A percentile compares a stretch with the other conserved stretches of the same genome.
These are phyloP conservation scores for Neodiprion virginianus DNA, from an alignment of 1,140 invertebrate genomes.

Conservation along the genomic window DNA sequence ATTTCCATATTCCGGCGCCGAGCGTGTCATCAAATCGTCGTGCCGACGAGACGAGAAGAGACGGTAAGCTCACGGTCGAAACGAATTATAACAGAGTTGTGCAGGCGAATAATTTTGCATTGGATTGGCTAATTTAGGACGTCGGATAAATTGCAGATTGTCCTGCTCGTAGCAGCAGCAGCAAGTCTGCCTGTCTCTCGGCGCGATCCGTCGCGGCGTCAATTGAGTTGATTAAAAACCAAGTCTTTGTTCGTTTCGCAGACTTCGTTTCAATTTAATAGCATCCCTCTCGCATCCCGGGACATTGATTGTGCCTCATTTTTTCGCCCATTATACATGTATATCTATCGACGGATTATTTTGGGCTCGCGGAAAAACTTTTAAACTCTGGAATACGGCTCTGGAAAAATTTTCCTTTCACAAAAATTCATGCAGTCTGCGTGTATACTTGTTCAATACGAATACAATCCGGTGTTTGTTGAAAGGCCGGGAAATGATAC, in stretches of 20 bases:
- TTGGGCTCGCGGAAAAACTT: too few relatives aligned
- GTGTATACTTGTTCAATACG: too few relatives aligned
- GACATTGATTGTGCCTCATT: too few relatives aligned
- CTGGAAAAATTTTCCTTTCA: too few relatives aligned
- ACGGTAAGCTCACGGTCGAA: not conserved
- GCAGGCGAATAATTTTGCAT: not conserved
- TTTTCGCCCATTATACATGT: too few relatives aligned
- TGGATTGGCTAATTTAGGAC: not conserved
- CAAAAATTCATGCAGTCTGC: too few relatives aligned
- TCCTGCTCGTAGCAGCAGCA: not conserved
- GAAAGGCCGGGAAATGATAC: too few relatives aligned
- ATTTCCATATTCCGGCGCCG: not conserved
- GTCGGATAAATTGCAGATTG: not conserved
- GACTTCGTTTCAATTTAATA: not conserved
- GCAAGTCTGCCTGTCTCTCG: not conserved
- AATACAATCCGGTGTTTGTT: too few relatives aligned
- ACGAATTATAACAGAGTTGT: not conserved
- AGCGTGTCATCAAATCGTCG: not conserved
- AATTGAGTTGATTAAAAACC: slow-evolving; percentile 3
- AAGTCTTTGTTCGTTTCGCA: not conserved
- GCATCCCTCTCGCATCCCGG: too few relatives aligned
- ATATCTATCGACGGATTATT: too few relatives aligned
- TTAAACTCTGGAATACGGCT: too few relatives aligned
- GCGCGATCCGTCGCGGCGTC: not conserved
- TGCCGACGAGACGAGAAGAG: not conserved